Evolutionary conservation across 2,113 vertebrate species (phyloP).

Genomic region (Seriola dumerili): DNA sequence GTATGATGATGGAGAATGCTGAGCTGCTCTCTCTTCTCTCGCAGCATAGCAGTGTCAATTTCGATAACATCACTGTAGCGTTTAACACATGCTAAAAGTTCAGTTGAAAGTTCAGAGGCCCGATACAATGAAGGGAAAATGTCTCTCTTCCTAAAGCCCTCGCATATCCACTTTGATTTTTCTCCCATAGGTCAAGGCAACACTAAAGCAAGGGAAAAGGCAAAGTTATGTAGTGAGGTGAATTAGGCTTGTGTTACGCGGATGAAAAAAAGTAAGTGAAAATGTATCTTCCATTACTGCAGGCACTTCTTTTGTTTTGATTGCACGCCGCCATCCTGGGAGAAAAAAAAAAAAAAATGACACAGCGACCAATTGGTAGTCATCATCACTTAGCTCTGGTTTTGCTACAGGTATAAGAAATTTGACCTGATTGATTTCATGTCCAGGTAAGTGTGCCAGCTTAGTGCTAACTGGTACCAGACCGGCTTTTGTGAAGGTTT

Average conservation of each 20-base stretch:
- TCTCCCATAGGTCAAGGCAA: slow-evolving; percentile 59
- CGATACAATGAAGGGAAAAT: slow-evolving; percentile 54
- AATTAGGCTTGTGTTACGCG: slow-evolving; percentile 73
- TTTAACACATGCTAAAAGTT: slow-evolving; percentile 79
- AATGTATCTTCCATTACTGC: slow-evolving; percentile 57
- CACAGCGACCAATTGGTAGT: slow-evolving; percentile 79
- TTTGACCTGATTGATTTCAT: slow-evolving; percentile 88
- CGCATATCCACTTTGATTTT: slow-evolving; percentile 71
- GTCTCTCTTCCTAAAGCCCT: slow-evolving; percentile 69
- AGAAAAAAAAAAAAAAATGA: slow-evolving; percentile 43
- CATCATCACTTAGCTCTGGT: slow-evolving; percentile 81
- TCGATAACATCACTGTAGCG: slow-evolving; percentile 68
- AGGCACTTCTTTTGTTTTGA: slow-evolving; percentile 49
- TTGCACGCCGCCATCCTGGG: slow-evolving; percentile 47
- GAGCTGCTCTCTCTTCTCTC: slow-evolving; percentile 56
- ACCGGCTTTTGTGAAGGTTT: slow-evolving; percentile 81
- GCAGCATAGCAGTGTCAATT: slow-evolving; percentile 71
- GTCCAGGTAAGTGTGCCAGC: slow-evolving; percentile 83
- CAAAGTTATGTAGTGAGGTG: slow-evolving; percentile 47
- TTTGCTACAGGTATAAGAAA: slow-evolving; percentile 82
- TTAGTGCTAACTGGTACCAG: slow-evolving; percentile 84
- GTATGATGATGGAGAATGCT: slow-evolving; percentile 57
- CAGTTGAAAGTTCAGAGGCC: slow-evolving; percentile 72
- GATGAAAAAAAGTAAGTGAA: slow-evolving; percentile 55
- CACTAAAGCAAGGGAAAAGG: slow-evolving; percentile 47